These are phyloP conservation scores for Amyelois transitella DNA, from an alignment of 1,140 invertebrate genomes.

Conservation along the genomic window DNA sequence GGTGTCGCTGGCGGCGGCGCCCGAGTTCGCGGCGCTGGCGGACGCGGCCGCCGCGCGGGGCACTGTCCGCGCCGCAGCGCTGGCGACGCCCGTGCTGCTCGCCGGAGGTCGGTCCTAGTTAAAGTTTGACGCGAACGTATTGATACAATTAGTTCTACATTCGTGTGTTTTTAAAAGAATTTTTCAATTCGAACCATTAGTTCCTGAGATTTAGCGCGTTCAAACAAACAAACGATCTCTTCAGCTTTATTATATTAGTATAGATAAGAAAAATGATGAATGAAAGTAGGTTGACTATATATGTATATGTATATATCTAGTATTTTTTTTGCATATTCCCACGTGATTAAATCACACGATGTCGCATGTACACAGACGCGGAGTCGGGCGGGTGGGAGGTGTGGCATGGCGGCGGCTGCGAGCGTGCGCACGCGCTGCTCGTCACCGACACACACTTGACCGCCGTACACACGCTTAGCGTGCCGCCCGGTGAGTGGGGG, in stretches of 20 bases:
- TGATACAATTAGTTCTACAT: too few species aligned
- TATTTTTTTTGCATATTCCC: too few species aligned
- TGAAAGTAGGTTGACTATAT: too few species aligned
- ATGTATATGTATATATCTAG: too few species aligned
- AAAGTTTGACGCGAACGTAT: too few species aligned
- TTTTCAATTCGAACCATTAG: too few species aligned
- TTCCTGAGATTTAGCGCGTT: too few species aligned
- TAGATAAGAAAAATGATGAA: too few species aligned
- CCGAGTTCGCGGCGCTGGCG: constrained; percentile 84
- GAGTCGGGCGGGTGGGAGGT: constrained; percentile 44
- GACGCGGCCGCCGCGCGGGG: constrained; percentile 33
- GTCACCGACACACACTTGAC: constrained; percentile 32
- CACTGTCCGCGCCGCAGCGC: constrained; percentile 15
- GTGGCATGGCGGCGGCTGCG: constrained; percentile 49
- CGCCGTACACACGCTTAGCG: constrained; percentile 42
- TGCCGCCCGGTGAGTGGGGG: constrained; percentile 44
- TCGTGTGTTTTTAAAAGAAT: too few species aligned
- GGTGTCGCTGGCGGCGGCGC: constrained; percentile 91
- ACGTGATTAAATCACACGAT: too few species aligned
- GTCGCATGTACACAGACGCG: constrained; percentile 21
- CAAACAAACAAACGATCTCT: too few species aligned
- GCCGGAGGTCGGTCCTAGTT: not conserved
- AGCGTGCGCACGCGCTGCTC: constrained; percentile 44
- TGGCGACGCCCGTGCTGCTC: constrained; percentile 13
- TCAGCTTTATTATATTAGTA: too few species aligned